Conservation (phyloP, 1,140 invertebrate genomes). For the Drosophila nasuta region DNA sequence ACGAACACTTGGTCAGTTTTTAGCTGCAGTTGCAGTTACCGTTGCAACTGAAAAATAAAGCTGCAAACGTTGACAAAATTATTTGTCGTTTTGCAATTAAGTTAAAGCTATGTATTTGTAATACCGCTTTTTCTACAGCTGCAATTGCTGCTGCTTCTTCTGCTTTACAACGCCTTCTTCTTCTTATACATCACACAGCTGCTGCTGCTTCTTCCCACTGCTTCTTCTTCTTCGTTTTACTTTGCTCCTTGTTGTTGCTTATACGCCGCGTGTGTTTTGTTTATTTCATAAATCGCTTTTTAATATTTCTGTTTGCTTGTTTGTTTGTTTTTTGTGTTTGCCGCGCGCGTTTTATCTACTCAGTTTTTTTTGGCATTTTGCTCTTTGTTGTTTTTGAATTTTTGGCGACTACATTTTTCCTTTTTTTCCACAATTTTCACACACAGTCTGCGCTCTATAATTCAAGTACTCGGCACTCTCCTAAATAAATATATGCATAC, state of each 20-base stretch:
- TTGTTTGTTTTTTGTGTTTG: conserved; percentile 23
- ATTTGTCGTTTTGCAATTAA: conserved; percentile 16
- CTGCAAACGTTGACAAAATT: conserved; percentile 62
- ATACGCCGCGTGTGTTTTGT: conserved; percentile 54
- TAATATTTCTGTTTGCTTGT: conserved; percentile 16
- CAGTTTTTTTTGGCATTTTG: conserved; percentile 5
- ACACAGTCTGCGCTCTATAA: conserved; percentile 45
- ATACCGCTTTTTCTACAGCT: conserved; percentile 30
- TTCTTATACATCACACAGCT: conserved; percentile 19
- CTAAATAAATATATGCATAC: conserved; percentile 18
- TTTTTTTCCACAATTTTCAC: conserved; percentile 31
- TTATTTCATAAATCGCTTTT: conserved; percentile 41
- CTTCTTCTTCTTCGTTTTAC: not conserved
- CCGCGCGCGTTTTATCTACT: conserved; percentile 8
- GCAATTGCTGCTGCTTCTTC: conserved; percentile 6
- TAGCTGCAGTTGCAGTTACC: conserved; percentile 38
- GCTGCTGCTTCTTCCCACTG: conserved; percentile 4
- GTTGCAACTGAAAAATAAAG: conserved; percentile 52
- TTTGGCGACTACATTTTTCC: conserved; percentile 37
- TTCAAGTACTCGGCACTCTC: conserved; percentile 34
- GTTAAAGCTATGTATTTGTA: conserved; percentile 17
- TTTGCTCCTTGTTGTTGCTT: conserved; percentile 49
- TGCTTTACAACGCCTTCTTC: conserved; percentile 3
- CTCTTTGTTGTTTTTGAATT: conserved; percentile 15
- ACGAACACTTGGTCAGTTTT: conserved; percentile 13